Evolutionary conservation across 2,113 vertebrate species (phyloP), one percentile per base, ranked within the genome.

Genomic region (Zapornia atra): DNA sequence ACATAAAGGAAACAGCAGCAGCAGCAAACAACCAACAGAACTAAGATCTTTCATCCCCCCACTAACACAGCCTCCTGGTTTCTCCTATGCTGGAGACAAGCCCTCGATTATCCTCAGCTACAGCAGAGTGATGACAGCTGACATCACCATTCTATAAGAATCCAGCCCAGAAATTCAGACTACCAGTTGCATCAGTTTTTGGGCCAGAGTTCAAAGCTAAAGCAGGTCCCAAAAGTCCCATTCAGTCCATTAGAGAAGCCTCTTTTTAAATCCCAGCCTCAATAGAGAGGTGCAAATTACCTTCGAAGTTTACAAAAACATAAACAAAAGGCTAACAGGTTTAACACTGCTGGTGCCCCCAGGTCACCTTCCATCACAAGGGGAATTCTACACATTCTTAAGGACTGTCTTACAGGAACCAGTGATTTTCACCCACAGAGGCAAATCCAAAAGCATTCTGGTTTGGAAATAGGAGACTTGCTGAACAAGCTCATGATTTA

Each of bases 201-300:
- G 92, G 96, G 93, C 89, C 95, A 61, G 80, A 83, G 89, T 95
- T 96, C 95, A 97, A 97, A 96, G 92, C 63, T 34, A 82, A 82
- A 82, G 19, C 61, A 91, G 79, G 91, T 86, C 95, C 96, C 18
- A 1, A 73, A 95, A 95, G 80, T 93, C 85, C 83, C 63, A 44
- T 40, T 89, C 91, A 73, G 61, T 65, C 90, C 87, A 86, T 76
- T 78, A 85, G 61, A 92, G 84, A 83, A 79, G n/a, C 31, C 22
- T 78, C 91, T 63, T 68, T 4, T 2, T 83, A 95, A 94, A 83
- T 61, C 57, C 22, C 73, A 91, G 84, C 33, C 46, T 64, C 79
- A 88, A 61, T 11, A 68, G 38, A 73, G 38, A 91, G 31, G 33
- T 33, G 69, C 40, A 70, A 94, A 69, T 68, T 84, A 68, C 17